A percentile compares a stretch with the other conserved stretches of the same genome.
Conservation (phyloP, 2,888 invertebrate genomes). For the Hydropsyche betteni region DNA sequence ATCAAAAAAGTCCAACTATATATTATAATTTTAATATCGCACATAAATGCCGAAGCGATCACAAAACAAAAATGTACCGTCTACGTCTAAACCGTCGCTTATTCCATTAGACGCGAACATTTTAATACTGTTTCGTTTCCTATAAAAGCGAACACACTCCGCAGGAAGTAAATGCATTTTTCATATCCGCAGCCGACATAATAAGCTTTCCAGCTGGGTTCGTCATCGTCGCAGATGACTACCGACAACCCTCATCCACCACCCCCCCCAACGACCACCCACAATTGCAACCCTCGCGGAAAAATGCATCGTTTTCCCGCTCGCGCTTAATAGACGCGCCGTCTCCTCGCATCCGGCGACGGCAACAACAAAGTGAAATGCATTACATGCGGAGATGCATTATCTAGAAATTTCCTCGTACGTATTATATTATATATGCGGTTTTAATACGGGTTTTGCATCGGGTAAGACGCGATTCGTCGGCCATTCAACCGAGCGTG, state of each 20-base stretch:
- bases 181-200: conserved; percentile 9
- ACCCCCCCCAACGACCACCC: neutral
- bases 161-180: conserved; percentile 7
- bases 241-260: neutral
- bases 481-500: neutral
- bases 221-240: conserved; percentile 27
- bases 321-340: conserved; percentile 1
- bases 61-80: too few species aligned
- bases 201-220: conserved; percentile 25
- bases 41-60: too few species aligned
- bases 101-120: too few species aligned
- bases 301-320: conserved; percentile 23
- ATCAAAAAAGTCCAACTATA: too few species aligned
- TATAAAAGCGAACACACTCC: neutral
- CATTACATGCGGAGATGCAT: conserved; percentile 1
- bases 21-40: too few species aligned
- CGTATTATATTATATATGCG: too few species aligned
- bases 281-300: neutral
- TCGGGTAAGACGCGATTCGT: neutral
- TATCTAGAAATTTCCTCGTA: too few species aligned
- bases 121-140: too few species aligned
- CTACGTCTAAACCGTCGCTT: too few species aligned
- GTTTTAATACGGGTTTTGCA: too few species aligned
- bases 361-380: conserved; percentile 14
- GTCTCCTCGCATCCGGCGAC: neutral